Base-by-base conservation (phyloP, 1,140 invertebrate genomes). In the Drosophila bocki region DNA sequence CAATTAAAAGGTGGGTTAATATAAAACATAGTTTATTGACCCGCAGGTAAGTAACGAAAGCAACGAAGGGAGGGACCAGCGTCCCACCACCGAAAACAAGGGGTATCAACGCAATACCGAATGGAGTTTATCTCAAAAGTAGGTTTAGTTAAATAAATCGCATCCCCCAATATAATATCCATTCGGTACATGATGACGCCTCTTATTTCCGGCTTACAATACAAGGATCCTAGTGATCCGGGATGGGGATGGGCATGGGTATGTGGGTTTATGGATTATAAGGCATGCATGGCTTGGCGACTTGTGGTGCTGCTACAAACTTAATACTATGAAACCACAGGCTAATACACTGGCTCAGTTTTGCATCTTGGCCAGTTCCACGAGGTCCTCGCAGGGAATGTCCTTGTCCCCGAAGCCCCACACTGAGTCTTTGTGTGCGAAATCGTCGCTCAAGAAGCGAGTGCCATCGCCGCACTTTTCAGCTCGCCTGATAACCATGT, bases 381-480 rank as follows among this genome's bases (percentile, higher is more conserved):
- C 54, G 13, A 92, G 64, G 80, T 95, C 94, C 54, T 95, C 94
- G 12, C 79, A 44, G 1, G 91, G 79, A 44, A 95, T 93, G 74
- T 95, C 95, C 1, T 78, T 74, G 82, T 95, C 95, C 0, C 95
- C 95, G 71, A 94, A 95, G 29, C 95, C 95, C 94, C 94, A 95
- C 0, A 95, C 90, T 29, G 86, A 79, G 70, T 92, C 80, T 59
- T 92, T 87, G 51, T 93, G 92, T 7, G 90, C 86, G 15, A 71
- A 78, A 39, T 91, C 92, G 47, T 92, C 90, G 60, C 58, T 76
- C 6, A 93, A 67, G 45, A 91, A 93, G 8, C 92, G 91, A 11
- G 83, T 95, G 0, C 96, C 96, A 79, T 96, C 96, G 1, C 96
- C 96, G 42, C 93, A 94, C 74, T 95, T 94, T 3, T 92, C 77